phyloP scores from a whole-genome alignment of 2,888 invertebrate genomes.

The Clusia tigrina region DNA sequence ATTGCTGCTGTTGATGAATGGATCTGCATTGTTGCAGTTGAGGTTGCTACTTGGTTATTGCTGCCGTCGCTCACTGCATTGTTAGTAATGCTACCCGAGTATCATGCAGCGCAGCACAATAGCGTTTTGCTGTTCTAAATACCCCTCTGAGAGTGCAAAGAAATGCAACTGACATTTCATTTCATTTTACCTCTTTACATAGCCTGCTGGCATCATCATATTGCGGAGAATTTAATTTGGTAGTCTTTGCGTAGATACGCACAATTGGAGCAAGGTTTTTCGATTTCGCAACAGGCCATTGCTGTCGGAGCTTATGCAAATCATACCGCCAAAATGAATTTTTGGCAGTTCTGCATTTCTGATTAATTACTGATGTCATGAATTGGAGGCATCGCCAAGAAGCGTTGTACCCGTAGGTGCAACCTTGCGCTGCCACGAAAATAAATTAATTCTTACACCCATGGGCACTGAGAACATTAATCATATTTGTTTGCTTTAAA shows the following conservation, averaged over 20 bases:
- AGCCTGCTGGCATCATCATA: too few relatives aligned
- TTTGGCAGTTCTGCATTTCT: background rate
- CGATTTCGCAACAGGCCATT: too few relatives aligned
- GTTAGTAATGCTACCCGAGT: background rate
- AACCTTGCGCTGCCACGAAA: too few relatives aligned
- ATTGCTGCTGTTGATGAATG: background rate
- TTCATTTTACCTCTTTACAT: too few relatives aligned
- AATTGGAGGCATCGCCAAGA: too few relatives aligned
- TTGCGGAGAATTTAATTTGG: background rate
- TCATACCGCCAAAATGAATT: background rate
- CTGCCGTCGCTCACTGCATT: background rate
- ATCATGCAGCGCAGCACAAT: background rate
- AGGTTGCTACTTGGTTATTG: background rate
- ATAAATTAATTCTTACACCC: too few relatives aligned
- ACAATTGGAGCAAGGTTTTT: background rate
- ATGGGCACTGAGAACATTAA: too few relatives aligned
- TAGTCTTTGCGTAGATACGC: background rate
- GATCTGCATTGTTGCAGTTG: background rate
- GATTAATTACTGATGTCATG: background rate
- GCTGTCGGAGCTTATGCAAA: background rate
- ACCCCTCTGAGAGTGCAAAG: background rate
- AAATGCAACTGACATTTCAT: too few relatives aligned
- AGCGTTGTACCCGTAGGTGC: too few relatives aligned
- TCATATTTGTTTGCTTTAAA: too few relatives aligned
- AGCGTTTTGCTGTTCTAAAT: background rate